Percentiles rank a stretch among this genome's conserved stretches.
Conservation (phyloP, 2,113 vertebrate species). For the Gobiocypris rarus region DNA sequence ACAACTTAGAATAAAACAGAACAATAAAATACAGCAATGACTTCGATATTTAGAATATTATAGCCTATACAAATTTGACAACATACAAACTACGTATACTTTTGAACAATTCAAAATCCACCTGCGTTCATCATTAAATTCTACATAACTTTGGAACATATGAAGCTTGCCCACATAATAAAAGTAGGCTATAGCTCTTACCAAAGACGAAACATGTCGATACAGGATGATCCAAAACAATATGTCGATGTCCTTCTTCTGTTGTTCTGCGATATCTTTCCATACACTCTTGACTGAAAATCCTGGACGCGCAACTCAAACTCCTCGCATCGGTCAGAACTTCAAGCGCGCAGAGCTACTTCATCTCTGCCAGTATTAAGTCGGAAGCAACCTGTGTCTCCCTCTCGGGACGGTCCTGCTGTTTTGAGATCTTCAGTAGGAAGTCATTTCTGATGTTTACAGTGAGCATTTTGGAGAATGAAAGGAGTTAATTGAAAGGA, state of each 20-base stretch:
- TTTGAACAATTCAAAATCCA: background rate
- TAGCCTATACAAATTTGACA: too few species aligned
- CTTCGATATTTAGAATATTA: too few species aligned
- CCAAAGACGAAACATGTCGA: constrained; percentile 9
- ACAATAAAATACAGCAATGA: background rate
- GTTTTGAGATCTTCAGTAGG: background rate
- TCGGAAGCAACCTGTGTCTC: constrained; percentile 19
- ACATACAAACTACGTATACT: too few species aligned
- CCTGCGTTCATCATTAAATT: constrained; percentile 8
- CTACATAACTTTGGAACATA: background rate
- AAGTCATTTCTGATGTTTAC: background rate
- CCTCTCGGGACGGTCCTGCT: background rate
- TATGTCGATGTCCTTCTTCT: background rate
- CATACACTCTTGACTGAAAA: background rate
- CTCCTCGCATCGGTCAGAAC: background rate
- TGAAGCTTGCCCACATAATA: background rate
- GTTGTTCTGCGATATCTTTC: constrained; percentile 3
- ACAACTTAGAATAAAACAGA: background rate
- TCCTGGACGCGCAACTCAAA: background rate
- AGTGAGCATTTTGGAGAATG: background rate
- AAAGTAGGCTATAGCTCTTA: constrained; percentile 11
- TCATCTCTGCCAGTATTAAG: background rate
- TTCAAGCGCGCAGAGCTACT: background rate
- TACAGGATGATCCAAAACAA: constrained; percentile 7
- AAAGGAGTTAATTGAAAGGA: background rate